These are phyloP conservation scores for Enoplosus armatus DNA, from an alignment of 2,797 vertebrate genomes.

Conservation along the genomic window DNA sequence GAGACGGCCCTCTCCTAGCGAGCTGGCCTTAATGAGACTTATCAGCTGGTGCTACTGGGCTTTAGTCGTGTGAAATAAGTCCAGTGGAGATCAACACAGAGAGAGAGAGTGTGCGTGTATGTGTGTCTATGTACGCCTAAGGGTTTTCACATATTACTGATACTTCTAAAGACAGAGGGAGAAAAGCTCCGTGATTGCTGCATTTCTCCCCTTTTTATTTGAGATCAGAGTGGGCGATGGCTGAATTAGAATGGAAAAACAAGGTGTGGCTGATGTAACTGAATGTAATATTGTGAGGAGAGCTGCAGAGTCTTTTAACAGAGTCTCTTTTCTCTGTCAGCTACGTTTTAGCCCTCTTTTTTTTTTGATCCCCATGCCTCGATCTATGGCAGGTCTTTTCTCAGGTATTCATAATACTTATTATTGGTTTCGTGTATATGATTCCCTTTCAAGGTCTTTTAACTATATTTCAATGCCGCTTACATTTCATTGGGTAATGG, in stretches of 20 bases:
- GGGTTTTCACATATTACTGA: slow-evolving; percentile 57
- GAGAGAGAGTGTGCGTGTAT: neutral
- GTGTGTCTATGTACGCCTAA: slow-evolving; percentile 17
- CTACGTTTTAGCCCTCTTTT: slow-evolving; percentile 32
- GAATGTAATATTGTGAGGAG: slow-evolving; percentile 76
- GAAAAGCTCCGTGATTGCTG: slow-evolving; percentile 49
- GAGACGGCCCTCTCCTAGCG: slow-evolving; percentile 67
- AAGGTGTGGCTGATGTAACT: slow-evolving; percentile 79
- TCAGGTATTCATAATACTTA: slow-evolving; percentile 73
- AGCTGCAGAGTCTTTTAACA: slow-evolving; percentile 59
- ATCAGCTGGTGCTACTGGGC: slow-evolving; percentile 66
- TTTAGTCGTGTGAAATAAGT: slow-evolving; percentile 46
- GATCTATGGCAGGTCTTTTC: slow-evolving; percentile 49
- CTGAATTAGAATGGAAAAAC: slow-evolving; percentile 48
- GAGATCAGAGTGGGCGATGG: slow-evolving; percentile 53
- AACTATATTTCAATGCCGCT: slow-evolving; percentile 15
- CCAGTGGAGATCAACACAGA: slow-evolving; percentile 22
- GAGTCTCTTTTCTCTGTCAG: slow-evolving; percentile 53
- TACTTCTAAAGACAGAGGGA: slow-evolving; percentile 47
- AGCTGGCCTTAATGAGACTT: slow-evolving; percentile 76
- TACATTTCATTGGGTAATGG: slow-evolving; percentile 38
- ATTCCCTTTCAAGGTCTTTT: slow-evolving; percentile 26
- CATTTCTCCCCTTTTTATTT: slow-evolving; percentile 51
- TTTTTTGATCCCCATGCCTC: slow-evolving; percentile 34
- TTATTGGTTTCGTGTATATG: slow-evolving; percentile 4